phyloP scores from a whole-genome alignment of 2,888 invertebrate genomes.

The Tetranychus piercei region DNA sequence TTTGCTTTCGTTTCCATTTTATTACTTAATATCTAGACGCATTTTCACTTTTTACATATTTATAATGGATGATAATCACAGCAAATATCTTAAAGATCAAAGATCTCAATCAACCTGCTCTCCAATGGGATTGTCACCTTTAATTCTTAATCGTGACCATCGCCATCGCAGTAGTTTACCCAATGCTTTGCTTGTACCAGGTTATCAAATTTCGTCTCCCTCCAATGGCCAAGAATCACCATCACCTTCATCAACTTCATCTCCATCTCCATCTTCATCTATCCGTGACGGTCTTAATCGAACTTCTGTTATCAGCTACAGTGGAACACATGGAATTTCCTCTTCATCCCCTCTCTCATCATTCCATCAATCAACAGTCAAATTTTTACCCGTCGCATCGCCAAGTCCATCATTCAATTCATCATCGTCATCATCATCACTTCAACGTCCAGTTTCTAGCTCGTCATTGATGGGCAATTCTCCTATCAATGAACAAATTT shows the following conservation, averaged over 20 bases:
- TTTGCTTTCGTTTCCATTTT: too few relatives aligned
- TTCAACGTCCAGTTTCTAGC: not conserved
- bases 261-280: conserved; percentile 5
- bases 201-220: not conserved
- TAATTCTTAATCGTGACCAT: not conserved
- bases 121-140: not conserved
- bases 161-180: conserved; percentile 6
- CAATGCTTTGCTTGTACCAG: not conserved
- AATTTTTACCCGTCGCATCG: not conserved
- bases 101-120: not conserved
- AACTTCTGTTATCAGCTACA: conserved; percentile 3
- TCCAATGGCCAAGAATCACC: not conserved
- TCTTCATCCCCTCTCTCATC: not conserved
- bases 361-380: not conserved
- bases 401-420: not conserved
- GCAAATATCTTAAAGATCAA: not conserved
- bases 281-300: not conserved
- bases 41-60: too few relatives aligned
- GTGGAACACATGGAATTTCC: not conserved
- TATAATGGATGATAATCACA: conserved; percentile 5
- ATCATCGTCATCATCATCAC: not conserved
- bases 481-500: not conserved
- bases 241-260: not conserved
- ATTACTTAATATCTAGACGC: too few relatives aligned
- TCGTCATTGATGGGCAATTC: not conserved